Evolutionary conservation across 2,888 invertebrate species (phyloP).

Genomic region (Mimachlamys varia): DNA sequence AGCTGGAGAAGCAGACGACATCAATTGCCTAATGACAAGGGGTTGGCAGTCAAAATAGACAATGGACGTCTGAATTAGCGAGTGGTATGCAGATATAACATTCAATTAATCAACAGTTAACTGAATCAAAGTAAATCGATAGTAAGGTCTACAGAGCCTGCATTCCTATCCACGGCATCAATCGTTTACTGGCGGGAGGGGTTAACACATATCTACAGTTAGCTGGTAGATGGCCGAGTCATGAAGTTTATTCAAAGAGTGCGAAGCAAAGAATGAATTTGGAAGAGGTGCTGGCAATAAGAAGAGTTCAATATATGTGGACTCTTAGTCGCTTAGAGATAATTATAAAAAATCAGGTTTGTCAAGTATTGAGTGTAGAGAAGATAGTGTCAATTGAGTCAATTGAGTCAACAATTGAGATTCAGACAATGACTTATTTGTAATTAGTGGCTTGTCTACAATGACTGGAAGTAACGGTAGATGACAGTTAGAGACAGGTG

Average conservation of each 20-base stretch:
- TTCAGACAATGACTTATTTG: too few species aligned
- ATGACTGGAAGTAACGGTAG: too few species aligned
- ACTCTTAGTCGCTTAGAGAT: too few species aligned
- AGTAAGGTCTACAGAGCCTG: not conserved
- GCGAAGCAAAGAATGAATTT: too few species aligned
- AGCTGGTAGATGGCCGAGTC: not conserved
- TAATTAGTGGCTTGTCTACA: too few species aligned
- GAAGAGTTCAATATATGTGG: not conserved
- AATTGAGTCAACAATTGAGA: too few species aligned
- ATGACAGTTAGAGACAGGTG: too few species aligned
- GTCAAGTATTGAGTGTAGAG: too few species aligned
- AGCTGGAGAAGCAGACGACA: not conserved
- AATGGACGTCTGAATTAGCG: not conserved
- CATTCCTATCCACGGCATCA: not conserved
- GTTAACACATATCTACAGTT: not conserved
- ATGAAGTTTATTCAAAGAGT: not conserved
- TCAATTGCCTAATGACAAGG: slow-evolving; percentile 3
- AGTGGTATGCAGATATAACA: not conserved
- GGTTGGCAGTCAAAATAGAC: not conserved
- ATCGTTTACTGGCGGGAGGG: not conserved
- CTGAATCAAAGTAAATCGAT: not conserved
- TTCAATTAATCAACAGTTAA: not conserved
- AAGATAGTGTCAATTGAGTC: too few species aligned
- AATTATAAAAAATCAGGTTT: too few species aligned
- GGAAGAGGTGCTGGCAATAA: too few species aligned